phyloP scores from a whole-genome alignment of 2,888 invertebrate species.

The Eupithecia dodoneata region DNA sequence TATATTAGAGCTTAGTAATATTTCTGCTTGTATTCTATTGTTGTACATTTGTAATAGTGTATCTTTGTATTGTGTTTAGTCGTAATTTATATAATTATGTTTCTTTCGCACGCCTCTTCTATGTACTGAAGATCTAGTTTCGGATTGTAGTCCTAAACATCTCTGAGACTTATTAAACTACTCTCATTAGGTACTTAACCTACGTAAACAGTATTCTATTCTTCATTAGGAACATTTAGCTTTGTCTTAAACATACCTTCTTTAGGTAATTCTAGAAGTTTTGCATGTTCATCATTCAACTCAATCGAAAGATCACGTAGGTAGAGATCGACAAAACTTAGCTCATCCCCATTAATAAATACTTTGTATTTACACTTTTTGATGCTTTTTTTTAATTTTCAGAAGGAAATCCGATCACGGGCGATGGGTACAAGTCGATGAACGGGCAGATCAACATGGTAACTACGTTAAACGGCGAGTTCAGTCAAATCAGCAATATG shows the following conservation, averaged over 20 bases:
- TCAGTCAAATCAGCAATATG: conserved; percentile 73
- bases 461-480: conserved; percentile 71
- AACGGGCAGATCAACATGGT: conserved; percentile 84
- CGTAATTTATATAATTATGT: conserved; percentile 35
- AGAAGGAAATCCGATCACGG: conserved; percentile 85
- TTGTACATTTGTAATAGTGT: conserved; percentile 42
- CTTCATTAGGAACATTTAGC: conserved; percentile 20
- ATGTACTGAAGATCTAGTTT: conserved; percentile 37
- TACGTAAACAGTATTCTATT: background rate
- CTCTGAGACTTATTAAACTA: conserved; percentile 12
- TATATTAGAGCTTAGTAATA: conserved; percentile 40
- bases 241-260: conserved; percentile 32
- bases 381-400: conserved; percentile 54
- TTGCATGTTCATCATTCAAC: conserved; percentile 33
- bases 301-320: conserved; percentile 30
- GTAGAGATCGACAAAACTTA: conserved; percentile 32
- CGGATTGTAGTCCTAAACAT: conserved; percentile 32
- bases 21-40: conserved; percentile 43
- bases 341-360: conserved; percentile 34
- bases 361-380: background rate
- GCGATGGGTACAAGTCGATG: conserved; percentile 84
- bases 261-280: conserved; percentile 37
- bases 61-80: conserved; percentile 24
- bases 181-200: conserved; percentile 13
- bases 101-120: conserved; percentile 46